Base-by-base conservation (phyloP, 1,140 invertebrate species). In the Drosophila bipectinata region DNA sequence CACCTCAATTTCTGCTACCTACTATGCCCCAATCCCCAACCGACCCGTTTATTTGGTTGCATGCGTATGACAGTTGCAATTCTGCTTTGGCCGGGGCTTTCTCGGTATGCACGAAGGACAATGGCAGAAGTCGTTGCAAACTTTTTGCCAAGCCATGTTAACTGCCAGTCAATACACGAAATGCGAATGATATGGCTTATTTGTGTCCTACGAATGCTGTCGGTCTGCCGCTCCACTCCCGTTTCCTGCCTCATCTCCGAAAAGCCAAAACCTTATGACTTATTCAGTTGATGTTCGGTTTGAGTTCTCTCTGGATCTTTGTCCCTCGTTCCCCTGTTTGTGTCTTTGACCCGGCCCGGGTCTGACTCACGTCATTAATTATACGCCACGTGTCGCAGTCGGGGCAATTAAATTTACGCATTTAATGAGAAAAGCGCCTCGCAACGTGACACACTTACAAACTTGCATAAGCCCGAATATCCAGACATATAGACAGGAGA, bases 101-200 rank as follows among this genome's bases (percentile, higher is more conserved):
- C 77, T 77, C 64, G 57, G 82, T 85, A 84, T 84, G 82, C 82
- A 84, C 26, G 64, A 15, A 77, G 77, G 67, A 84, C 77, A 77
- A 81, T 85, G 80, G 73, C 77, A 77, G 61, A 81, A 84, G 72
- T 84, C 81, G 49, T 62, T 81, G 81, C 62, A 77, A 84, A 80
- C 68, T 74, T 87, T 85, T 85, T 81, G 73, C 68, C 53, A 47
- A 76, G 69, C 74, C 81, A 75, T 85, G 81, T 87, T 87, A 85
- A 87, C 82, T 85, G 82, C 74, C 81, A 85, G 77, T 87, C 81
- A 85, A 85, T 85, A 80, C 67, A 71, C 82, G 77, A 87, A 87
- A 74, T 79, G 81, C 74, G 79, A 84, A 74, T 85, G 80, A 84
- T 83, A 83, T 80, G 81, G 77, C 80, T 79, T 79, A 84, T 84